Conservation (phyloP, 2,113 vertebrate genomes). For the Pterophyllum scalare region DNA sequence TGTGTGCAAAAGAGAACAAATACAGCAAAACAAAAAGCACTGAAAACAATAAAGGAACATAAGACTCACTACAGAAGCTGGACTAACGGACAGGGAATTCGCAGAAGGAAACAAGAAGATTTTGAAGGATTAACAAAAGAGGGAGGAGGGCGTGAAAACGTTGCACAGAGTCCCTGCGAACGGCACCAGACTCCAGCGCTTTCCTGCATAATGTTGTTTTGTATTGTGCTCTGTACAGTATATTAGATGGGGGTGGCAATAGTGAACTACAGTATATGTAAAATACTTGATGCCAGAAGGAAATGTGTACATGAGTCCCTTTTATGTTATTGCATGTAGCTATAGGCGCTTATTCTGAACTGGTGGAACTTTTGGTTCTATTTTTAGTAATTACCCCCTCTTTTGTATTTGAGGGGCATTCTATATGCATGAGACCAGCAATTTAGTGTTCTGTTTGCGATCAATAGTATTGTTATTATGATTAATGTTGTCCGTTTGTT, state of each 20-base stretch:
- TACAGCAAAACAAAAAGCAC: slow-evolving; percentile 56
- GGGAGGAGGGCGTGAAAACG: slow-evolving; percentile 42
- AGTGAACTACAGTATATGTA: slow-evolving; percentile 78
- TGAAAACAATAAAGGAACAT: slow-evolving; percentile 55
- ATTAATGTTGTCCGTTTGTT: slow-evolving; percentile 84
- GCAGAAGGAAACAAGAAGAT: slow-evolving; percentile 31
- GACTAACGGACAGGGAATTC: slow-evolving; percentile 40
- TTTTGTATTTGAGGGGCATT: slow-evolving; percentile 75
- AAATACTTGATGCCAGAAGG: slow-evolving; percentile 79
- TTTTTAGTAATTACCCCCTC: slow-evolving; percentile 80
- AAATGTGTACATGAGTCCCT: slow-evolving; percentile 80
- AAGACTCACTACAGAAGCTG: slow-evolving; percentile 43
- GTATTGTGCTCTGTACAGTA: slow-evolving; percentile 78
- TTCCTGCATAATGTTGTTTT: slow-evolving; percentile 69
- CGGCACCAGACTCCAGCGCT: slow-evolving; percentile 64
- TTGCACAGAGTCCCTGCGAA: slow-evolving; percentile 56
- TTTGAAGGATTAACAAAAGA: slow-evolving; percentile 40
- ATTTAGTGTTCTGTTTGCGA: slow-evolving; percentile 80
- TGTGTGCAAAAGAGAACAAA: slow-evolving; percentile 45
- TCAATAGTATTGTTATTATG: slow-evolving; percentile 82
- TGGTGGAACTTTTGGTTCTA: slow-evolving; percentile 81
- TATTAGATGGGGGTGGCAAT: slow-evolving; percentile 67
- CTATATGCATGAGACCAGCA: slow-evolving; percentile 84
- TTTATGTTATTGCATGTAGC: slow-evolving; percentile 87
- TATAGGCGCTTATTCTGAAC: slow-evolving; percentile 80